A percentile compares a stretch with the other conserved stretches of the same genome.
Evolutionary conservation across 2,888 invertebrate species (phyloP).

Genomic region (Fragum whitleyi): DNA sequence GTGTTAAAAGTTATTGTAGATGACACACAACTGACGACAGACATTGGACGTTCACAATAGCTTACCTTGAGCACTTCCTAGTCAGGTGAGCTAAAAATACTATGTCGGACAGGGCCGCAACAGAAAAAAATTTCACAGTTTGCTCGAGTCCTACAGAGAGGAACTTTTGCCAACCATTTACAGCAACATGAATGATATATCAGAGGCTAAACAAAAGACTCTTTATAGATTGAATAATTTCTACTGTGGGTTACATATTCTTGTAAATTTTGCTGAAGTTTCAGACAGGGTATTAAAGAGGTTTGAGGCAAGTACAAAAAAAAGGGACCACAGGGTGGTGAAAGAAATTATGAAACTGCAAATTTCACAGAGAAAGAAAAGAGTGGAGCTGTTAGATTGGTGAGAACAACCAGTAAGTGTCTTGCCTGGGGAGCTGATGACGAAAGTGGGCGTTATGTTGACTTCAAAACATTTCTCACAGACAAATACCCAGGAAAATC

Average conservation of each 20-base stretch:
- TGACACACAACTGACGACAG: no score
- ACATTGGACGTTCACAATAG: no score
- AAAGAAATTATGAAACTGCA: conserved; percentile 20
- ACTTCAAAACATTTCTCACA: conserved; percentile 31
- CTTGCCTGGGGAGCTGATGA: conserved; percentile 28
- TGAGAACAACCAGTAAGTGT: conserved; percentile 33
- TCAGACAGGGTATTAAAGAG: conserved; percentile 26
- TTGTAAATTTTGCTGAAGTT: conserved; percentile 49
- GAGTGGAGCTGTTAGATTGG: conserved; percentile 10
- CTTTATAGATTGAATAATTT: conserved; percentile 40
- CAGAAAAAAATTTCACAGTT: conserved; percentile 44
- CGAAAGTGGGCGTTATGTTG: conserved; percentile 31
- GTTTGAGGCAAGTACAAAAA: conserved; percentile 34
- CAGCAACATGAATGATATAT: conserved; percentile 32
- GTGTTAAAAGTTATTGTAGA: no score
- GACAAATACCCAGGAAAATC: conserved; percentile 22
- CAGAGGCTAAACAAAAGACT: conserved; percentile 31
- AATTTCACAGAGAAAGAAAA: conserved; percentile 29
- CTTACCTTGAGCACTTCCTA: no score
- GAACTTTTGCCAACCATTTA: conserved; percentile 40
- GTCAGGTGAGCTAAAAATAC: no score
- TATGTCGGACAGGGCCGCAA: conserved; percentile 53
- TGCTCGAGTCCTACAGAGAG: conserved; percentile 39
- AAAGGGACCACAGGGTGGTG: conserved; percentile 21
- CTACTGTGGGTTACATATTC: conserved; percentile 43